phyloP scores from a whole-genome alignment of 2,797 vertebrate species.

The Alosa sapidissima region DNA sequence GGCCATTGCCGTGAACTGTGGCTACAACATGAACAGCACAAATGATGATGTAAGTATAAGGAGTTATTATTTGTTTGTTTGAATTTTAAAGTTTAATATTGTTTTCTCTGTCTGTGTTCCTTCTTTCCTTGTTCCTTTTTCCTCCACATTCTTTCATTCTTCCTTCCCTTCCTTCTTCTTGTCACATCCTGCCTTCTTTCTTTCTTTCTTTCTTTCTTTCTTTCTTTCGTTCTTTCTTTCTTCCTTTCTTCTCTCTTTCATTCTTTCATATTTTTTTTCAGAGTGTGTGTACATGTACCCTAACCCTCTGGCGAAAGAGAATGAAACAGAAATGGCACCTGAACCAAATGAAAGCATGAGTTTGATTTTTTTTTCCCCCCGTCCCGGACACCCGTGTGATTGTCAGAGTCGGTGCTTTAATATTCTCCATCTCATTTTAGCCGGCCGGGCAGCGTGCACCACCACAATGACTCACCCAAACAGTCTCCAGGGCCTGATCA shows the following conservation, averaged over 20 bases:
- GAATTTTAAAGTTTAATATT: neutral
- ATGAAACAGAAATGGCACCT: neutral
- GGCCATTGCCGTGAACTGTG: conserved; percentile 81
- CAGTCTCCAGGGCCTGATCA: neutral
- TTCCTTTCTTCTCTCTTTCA: neutral
- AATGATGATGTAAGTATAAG: conserved; percentile 71
- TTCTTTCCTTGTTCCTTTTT: neutral
- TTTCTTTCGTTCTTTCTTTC: neutral
- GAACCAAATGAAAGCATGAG: neutral
- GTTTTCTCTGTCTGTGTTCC: neutral
- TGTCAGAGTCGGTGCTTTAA: neutral
- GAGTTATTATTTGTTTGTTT: neutral
- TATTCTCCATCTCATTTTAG: conserved; percentile 5
- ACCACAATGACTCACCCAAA: neutral
- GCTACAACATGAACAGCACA: conserved; percentile 76
- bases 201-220: neutral
- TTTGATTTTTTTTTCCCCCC: neutral
- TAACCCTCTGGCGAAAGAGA: neutral
- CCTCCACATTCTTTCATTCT: neutral
- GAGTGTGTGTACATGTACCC: neutral
- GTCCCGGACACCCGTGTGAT: neutral
- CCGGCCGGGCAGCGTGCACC: neutral
- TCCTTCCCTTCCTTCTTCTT: neutral
- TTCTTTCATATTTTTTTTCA: neutral
- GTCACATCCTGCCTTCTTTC: neutral